phyloP scores from a whole-genome alignment of 1,140 invertebrate genomes.

The Leucophenga varia region DNA sequence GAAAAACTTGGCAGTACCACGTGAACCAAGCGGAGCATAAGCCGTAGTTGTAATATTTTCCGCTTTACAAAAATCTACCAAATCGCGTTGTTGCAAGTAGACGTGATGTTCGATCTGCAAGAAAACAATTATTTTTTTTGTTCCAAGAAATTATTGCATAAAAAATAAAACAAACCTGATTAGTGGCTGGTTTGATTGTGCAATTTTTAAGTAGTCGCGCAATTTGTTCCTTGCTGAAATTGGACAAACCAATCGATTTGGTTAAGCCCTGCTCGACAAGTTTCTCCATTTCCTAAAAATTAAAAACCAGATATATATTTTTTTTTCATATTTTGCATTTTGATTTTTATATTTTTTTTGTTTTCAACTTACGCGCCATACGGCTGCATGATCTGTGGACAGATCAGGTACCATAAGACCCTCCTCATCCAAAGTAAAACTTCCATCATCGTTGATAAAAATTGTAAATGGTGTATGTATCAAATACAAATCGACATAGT shows the following conservation, averaged over 20 bases:
- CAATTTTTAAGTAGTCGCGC: constrained; percentile 65
- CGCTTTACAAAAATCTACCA: constrained; percentile 72
- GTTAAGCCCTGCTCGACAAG: constrained; percentile 67
- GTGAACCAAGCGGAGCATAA: constrained; percentile 80
- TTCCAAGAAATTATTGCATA: no score
- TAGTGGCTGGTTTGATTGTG: constrained; percentile 68
- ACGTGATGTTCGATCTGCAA: constrained; percentile 79
- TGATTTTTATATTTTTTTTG: no score
- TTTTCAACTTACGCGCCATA: constrained; percentile 67
- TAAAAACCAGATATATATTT: no score
- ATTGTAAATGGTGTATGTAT: constrained; percentile 77
- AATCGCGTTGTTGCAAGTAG: constrained; percentile 76
- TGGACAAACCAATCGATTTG: constrained; percentile 76
- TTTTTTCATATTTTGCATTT: no score
- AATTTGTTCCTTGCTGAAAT: constrained; percentile 75
- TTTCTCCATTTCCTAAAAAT: constrained; percentile 72
- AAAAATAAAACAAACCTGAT: constrained; percentile 61
- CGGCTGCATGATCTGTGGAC: constrained; percentile 67
- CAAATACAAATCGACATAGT: constrained; percentile 84
- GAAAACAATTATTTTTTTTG: constrained; percentile 17
- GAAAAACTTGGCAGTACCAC: constrained; percentile 61
- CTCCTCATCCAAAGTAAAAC: constrained; percentile 58
- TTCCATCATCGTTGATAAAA: constrained; percentile 53
- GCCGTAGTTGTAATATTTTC: constrained; percentile 76
- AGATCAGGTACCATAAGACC: constrained; percentile 68